Evolutionary conservation across 2,888 invertebrate genomes (phyloP).

Genomic region (Unio delphinus): DNA sequence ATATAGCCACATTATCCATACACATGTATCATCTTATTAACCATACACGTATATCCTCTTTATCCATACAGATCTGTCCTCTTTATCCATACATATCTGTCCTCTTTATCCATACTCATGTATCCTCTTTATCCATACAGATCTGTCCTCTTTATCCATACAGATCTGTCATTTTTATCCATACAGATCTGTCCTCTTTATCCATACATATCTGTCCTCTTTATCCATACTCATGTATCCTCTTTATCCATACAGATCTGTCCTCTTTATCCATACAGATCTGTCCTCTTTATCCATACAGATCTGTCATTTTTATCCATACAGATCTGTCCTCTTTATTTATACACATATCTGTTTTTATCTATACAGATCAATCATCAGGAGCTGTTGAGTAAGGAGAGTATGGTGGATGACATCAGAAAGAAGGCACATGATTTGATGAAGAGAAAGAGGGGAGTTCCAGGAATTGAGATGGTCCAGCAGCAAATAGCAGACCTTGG

Average conservation of each 20-base stretch:
- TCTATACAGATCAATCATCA: slow-evolving; percentile 59
- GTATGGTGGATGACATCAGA: slow-evolving; percentile 89
- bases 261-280: background rate
- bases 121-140: background rate
- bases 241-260: no score
- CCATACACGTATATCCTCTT: no score
- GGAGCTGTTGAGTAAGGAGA: slow-evolving; percentile 74
- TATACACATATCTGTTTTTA: slow-evolving; percentile 2
- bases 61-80: no score
- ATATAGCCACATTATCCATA: no score
- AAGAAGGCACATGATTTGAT: slow-evolving; percentile 90
- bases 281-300: no score
- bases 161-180: no score
- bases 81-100: no score
- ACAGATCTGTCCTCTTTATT: background rate
- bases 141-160: background rate
- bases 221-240: background rate
- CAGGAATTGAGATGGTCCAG: slow-evolving; percentile 87
- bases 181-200: no score
- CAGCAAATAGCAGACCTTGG: slow-evolving; percentile 87
- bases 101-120: background rate
- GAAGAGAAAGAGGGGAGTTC: slow-evolving; percentile 86
- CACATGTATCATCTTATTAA: background rate
- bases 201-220: background rate
- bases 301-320: background rate